Evolutionary conservation across 2,797 vertebrate species (phyloP), one percentile per base, ranked within the genome.

Genomic region (Apogon talboti): DNA sequence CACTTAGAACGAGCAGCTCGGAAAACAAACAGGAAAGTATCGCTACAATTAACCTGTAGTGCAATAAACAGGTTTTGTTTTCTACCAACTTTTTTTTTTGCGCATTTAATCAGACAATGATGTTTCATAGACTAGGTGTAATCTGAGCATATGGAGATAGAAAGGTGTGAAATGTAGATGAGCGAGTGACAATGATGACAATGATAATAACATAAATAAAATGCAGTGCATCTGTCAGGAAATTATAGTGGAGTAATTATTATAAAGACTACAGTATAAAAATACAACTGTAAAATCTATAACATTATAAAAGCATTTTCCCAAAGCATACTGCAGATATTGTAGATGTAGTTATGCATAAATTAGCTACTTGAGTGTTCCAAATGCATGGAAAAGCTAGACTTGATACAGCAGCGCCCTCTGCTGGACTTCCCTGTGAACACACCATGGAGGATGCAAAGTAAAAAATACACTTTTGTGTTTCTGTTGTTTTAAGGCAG

Each of bases 351-450:
- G 33, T 1, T 35, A 3, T 35, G 9, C 33, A 9, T 35, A 35
- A 35, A 35, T 35, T 35, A 35, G 33, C 3, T 10, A 9, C 2
- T 35, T 9, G 9, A 35, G 33, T 10, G 33, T 35, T 11, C 4
- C 9, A 12, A n/a, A 37, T 33, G 44, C 19, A 24, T 11, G 12
- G 19, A 44, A 45, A 8, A 15, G 6, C 42, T 11, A 47, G 21
- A 42, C 1, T 6, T 74, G 60, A 64, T 66, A 63, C 72, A 61
- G 49, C 60, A 28, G 1, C 75, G 3, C 88, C 91, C 87, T 89
- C 92, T 91, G 83, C 79, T 91, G 91, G 86, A 52, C 6, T 5
- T 28, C 6, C 4, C 24, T 28, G 24, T 28, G 24, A 28, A 28
- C 24, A 28, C 4, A 28, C 24, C 6, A 28, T 28, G 41, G 1